Base-by-base conservation (phyloP, 2,888 invertebrate genomes). In the Ophion slaviceki region DNA sequence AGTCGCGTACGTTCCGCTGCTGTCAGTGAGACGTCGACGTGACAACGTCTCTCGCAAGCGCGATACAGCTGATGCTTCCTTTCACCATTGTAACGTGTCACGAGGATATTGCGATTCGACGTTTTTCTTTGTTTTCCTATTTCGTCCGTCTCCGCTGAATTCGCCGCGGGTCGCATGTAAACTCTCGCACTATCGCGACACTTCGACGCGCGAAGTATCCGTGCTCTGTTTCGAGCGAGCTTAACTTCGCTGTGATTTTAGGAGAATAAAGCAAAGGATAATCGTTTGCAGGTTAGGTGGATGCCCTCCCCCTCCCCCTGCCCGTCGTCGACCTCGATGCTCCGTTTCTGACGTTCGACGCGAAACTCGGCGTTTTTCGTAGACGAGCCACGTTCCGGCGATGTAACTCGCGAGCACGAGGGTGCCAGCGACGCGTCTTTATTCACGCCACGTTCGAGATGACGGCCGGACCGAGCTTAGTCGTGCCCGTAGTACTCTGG, bases 401-500 rank as follows among this genome's bases (percentile, higher is more conserved):
- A 53, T 61, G 61, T 61, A 61, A 61, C 17, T 24, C 61, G 20
- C 61, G 20, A 4, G 61, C 17, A 61, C 61, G 24, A 6, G 10
- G 61, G 10, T 57, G 14, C 10, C 5, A 40, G 40, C 40, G 40
- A 40, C 40, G 40, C 40, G 40, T 53, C 17, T 53, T 14, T 53
- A 2, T 3, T 17, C 14, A 5, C 14, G 17, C 53, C 14, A 17
- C 4, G 80, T 57, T 72, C 86, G 92, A 90, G 88, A 95, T 94
- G 94, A 97, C 97, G 95, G 97, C 97, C 75, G 97, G 97, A 89
- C 97, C 97, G 85, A 98, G 97, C 95, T 95, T 99, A 88, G 98
- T 99, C 83, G 98, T 99, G 76, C 99, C 99, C 0, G 97, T 99
- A 85, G 98, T 99, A 85, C 95, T 99, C 80, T 99, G 99, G 99